Evolutionary conservation across 2,113 vertebrate genomes (phyloP).

Genomic region (Podarcis raffonei): DNA sequence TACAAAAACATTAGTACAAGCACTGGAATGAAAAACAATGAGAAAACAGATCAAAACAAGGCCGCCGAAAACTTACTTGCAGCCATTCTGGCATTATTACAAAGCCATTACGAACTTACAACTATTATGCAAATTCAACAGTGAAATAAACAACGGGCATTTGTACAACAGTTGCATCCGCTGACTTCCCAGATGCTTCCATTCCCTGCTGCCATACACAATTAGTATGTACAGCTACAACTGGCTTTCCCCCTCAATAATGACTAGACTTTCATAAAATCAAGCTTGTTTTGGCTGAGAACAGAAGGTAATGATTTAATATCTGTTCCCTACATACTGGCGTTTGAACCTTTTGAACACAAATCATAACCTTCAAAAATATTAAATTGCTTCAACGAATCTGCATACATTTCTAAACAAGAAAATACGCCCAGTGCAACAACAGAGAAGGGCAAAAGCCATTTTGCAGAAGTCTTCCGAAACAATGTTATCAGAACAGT

Average conservation of each 20-base stretch:
- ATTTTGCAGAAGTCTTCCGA: not conserved
- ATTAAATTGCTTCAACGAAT: constrained; percentile 1
- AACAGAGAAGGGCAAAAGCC: not conserved
- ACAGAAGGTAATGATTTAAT: constrained; percentile 45
- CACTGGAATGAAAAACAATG: too few relatives aligned
- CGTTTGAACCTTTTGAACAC: constrained; percentile 46
- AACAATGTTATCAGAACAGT: too few relatives aligned
- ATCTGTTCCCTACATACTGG: constrained; percentile 52
- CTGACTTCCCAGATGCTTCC: not conserved
- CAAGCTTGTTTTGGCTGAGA: constrained; percentile 34
- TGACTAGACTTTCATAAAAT: constrained; percentile 44
- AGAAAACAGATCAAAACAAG: too few relatives aligned
- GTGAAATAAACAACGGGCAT: constrained; percentile 9
- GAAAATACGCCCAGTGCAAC: not conserved
- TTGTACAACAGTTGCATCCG: constrained; percentile 19
- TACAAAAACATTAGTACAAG: not conserved
- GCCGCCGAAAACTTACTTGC: not conserved
- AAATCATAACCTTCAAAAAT: constrained; percentile 51
- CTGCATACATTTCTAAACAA: not conserved
- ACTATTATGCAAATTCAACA: not conserved
- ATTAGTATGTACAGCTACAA: constrained; percentile 31
- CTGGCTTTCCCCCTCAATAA: constrained; percentile 38
- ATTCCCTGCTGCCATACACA: constrained; percentile 25
- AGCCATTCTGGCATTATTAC: not conserved
- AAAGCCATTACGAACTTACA: not conserved